A percentile compares a stretch with the other conserved stretches of the same genome.
Evolutionary conservation across 1,140 invertebrate species (phyloP).

Genomic region (Drosophila nasuta): DNA sequence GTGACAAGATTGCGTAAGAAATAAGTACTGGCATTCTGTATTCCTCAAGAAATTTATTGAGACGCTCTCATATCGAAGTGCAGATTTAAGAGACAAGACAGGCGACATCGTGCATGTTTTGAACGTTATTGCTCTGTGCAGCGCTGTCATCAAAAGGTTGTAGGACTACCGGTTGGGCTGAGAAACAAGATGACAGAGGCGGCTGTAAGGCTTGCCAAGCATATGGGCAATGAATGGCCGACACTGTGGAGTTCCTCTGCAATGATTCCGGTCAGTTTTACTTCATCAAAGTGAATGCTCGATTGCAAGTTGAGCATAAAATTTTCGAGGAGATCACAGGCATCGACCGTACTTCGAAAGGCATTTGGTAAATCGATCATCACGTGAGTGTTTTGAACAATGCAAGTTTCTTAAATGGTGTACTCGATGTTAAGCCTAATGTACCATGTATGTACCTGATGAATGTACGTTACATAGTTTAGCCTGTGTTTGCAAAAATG

Average conservation of each 20-base stretch:
- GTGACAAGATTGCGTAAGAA: slow-evolving; percentile 98
- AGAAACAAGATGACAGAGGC: slow-evolving; percentile 95
- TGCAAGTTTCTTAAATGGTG: no score
- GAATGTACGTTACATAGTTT: no score
- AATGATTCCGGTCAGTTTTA: slow-evolving; percentile 97
- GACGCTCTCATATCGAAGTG: slow-evolving; percentile 99
- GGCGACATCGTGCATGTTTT: slow-evolving; percentile 98
- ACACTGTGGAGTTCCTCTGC: slow-evolving; percentile 99
- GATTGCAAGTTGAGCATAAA: slow-evolving; percentile 99
- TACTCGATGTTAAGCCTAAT: no score
- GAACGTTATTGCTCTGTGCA: slow-evolving; percentile 99
- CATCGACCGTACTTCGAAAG: slow-evolving; percentile 97
- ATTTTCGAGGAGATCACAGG: slow-evolving; percentile 99
- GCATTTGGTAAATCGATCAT: slow-evolving; percentile 88
- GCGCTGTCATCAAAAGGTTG: slow-evolving; percentile 98
- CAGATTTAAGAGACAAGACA: slow-evolving; percentile 97
- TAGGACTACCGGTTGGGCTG: slow-evolving; percentile 92
- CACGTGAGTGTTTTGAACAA: no score
- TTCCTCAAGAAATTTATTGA: slow-evolving; percentile 95
- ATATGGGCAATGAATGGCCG: slow-evolving; percentile 99
- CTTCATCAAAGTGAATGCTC: slow-evolving; percentile 99
- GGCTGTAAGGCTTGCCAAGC: slow-evolving; percentile 94
- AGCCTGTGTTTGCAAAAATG: no score
- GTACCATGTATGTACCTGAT: no score
- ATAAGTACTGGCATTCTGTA: slow-evolving; percentile 95